These are phyloP conservation scores for Galendromus occidentalis DNA, from an alignment of 1,140 invertebrate species.

Conservation along the genomic window DNA sequence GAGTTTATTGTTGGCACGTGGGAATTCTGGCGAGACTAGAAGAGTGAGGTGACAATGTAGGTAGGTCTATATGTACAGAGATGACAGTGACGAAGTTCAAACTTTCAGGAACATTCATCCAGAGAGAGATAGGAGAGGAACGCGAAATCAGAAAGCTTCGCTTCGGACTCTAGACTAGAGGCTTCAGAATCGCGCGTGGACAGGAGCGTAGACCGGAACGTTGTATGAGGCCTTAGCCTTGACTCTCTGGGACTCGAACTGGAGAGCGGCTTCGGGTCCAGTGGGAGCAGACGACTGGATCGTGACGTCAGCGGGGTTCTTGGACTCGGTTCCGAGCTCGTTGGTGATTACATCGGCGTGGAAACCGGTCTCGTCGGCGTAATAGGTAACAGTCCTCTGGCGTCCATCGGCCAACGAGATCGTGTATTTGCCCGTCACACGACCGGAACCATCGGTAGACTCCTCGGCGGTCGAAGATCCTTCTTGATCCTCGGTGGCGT, in stretches of 20 bases:
- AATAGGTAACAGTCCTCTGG: conserved; percentile 15
- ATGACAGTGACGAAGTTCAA: no score
- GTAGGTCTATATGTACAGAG: no score
- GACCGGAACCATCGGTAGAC: not conserved
- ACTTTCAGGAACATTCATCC: no score
- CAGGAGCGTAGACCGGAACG: not conserved
- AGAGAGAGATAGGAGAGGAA: no score
- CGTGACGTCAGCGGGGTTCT: conserved; percentile 12
- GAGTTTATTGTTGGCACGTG: no score
- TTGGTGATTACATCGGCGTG: conserved; percentile 15
- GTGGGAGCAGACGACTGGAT: conserved; percentile 12
- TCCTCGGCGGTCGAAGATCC: not conserved
- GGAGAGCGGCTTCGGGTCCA: not conserved
- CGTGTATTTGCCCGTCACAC: conserved; percentile 15
- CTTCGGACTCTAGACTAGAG: not conserved
- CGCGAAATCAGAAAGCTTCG: no score
- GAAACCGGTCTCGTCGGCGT: conserved; percentile 20
- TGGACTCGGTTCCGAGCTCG: conserved; percentile 11
- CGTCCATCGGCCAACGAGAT: conserved; percentile 15
- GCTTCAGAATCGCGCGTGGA: not conserved
- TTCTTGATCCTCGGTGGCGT: not conserved
- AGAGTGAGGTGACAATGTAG: no score
- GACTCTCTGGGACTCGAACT: not conserved
- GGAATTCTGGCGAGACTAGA: no score
- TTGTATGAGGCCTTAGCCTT: not conserved